These are phyloP conservation scores for Apodemus agrarius DNA, from an alignment of 2,797 vertebrate genomes.

Conservation along the genomic window DNA sequence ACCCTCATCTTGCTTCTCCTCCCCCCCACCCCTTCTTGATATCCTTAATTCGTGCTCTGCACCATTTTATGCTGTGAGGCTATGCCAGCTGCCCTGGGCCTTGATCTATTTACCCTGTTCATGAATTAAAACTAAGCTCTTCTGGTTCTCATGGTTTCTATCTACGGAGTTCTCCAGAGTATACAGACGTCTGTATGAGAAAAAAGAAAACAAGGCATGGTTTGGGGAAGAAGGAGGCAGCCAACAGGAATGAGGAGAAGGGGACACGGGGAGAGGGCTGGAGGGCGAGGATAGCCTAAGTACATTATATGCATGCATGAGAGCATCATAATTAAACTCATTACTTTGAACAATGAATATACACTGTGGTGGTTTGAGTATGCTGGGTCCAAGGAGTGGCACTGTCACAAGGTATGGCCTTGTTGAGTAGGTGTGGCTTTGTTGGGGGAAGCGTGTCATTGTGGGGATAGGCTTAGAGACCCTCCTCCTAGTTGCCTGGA, in stretches of 20 bases:
- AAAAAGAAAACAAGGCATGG: no score
- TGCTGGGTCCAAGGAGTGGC: neutral
- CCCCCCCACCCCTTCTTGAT: neutral
- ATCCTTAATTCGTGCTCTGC: neutral
- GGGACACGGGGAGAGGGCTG: neutral
- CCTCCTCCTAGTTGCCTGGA: no score
- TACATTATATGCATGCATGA: neutral
- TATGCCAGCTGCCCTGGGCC: neutral
- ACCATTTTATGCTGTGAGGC: neutral
- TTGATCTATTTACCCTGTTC: conserved; percentile 20
- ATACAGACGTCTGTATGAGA: neutral
- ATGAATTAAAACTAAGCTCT: neutral
- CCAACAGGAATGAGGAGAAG: neutral
- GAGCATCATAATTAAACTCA: neutral
- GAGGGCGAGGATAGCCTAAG: neutral
- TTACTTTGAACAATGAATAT: neutral
- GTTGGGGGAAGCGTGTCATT: neutral
- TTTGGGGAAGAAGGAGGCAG: neutral
- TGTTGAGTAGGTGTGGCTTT: no score
- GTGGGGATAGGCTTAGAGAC: neutral
- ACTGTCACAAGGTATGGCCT: neutral
- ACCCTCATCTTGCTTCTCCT: neutral
- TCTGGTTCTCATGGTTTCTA: neutral
- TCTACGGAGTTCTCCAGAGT: neutral
- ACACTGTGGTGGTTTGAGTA: neutral